Evolutionary conservation across 2,113 vertebrate species (phyloP), one percentile per base, ranked within the genome.

Genomic region (Phyllopteryx taeniolatus): DNA sequence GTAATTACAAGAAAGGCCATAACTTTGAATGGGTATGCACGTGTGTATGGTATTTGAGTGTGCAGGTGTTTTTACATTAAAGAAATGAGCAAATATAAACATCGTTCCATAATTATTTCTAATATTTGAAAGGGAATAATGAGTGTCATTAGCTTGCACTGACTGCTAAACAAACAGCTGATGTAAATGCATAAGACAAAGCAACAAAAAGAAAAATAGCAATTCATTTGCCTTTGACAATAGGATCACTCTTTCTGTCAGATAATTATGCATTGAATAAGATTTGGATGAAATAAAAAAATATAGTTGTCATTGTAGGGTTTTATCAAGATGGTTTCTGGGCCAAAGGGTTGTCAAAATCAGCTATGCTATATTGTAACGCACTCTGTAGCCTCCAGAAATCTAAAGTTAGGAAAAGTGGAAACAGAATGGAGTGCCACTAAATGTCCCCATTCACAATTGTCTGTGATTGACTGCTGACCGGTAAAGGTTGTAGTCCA

Each of bases 1-100:
- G 90, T 94, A 96, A 96, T 98, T 96, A 96, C 91, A 90, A 89
- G 70, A 89, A 90, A 94, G 93, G 88, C 90, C 86, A 75, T 72
- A 87, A 72, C 80, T 85, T 83, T 63, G 47, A 59, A 43, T n/a
- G 77, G 20, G 53, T 76, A 67, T 71, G 63, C 65, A 61, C 11
- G 71, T 67, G 67, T 61, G 67, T 68, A 31, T 42, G n/a, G 8
- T 47, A 12, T 15, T 8, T n/a, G 61, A 35, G 68, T 46, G 63
- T 8, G 64, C 33, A 56, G 57, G 62, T 69, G 75, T 76, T 84
- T 78, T 43, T 54, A 53, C 62, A 44, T 33, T 47, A 47, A 47
- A 14, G 66, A 17, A 79, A 49, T 80, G 67, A 74, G 78, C 75
- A 15, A 61, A 61, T 60, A 42, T 53, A 22, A 69, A 10, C 13